Percentiles rank a stretch among this genome's conserved stretches.
phyloP scores from a whole-genome alignment of 2,888 invertebrate species.

The Ophraella communa region DNA sequence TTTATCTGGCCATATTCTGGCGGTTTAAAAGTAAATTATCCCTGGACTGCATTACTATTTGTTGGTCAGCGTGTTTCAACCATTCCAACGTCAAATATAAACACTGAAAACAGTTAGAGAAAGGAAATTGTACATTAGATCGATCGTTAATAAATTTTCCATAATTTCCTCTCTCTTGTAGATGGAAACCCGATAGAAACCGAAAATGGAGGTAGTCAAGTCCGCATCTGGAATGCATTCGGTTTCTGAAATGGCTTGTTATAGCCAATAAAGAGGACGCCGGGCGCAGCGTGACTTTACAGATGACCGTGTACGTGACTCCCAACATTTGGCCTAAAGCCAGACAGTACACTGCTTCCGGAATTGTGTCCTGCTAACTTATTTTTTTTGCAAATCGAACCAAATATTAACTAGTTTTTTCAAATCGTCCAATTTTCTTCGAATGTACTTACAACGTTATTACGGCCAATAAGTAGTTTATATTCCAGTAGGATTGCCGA shows the following conservation, averaged over 20 bases:
- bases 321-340: conserved; percentile 44
- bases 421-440: conserved; percentile 1
- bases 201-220: conserved; percentile 41
- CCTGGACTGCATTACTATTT: not conserved
- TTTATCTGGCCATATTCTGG: not conserved
- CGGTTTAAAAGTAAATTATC: not conserved
- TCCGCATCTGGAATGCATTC: conserved; percentile 51
- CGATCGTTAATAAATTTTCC: conserved; percentile 43
- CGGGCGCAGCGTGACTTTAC: conserved; percentile 46
- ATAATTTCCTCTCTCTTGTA: conserved; percentile 41
- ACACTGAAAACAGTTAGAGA: conserved; percentile 30
- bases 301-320: conserved; percentile 52
- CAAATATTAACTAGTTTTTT: conserved; percentile 6
- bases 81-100: conserved; percentile 11
- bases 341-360: conserved; percentile 42
- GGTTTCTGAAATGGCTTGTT: conserved; percentile 50
- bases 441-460: not conserved
- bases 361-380: conserved; percentile 23
- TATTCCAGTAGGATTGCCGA: not conserved
- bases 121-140: conserved; percentile 38
- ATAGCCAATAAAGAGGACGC: conserved; percentile 54
- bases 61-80: not conserved
- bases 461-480: not conserved
- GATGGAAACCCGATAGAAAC: conserved; percentile 26
- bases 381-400: conserved; percentile 1